These are phyloP conservation scores for Eumaeus atala DNA, from an alignment of 1,140 invertebrate species.

Conservation along the genomic window DNA sequence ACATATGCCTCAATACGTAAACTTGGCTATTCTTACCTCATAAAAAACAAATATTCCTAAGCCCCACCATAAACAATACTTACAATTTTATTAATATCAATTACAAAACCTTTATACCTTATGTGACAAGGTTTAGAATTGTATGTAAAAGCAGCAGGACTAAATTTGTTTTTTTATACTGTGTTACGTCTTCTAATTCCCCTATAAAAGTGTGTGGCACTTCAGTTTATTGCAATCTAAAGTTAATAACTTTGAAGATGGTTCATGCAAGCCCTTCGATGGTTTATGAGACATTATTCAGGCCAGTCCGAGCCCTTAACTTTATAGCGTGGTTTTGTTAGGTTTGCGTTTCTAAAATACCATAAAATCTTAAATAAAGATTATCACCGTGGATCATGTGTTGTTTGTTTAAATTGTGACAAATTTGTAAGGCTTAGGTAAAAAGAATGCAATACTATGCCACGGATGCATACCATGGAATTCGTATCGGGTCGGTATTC, in stretches of 20 bases:
- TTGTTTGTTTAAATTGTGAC: too few species aligned
- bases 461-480: too few species aligned
- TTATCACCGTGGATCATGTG: too few species aligned
- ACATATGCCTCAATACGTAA: slow-evolving; percentile 58
- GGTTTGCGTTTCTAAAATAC: neutral
- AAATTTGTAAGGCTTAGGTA: too few species aligned
- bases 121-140: slow-evolving; percentile 28
- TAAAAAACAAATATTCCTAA: slow-evolving; percentile 70
- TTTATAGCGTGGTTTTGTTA: slow-evolving; percentile 24
- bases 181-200: slow-evolving; percentile 53
- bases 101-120: slow-evolving; percentile 19
- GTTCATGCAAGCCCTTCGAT: slow-evolving; percentile 40
- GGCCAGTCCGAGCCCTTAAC: slow-evolving; percentile 27
- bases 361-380: too few species aligned
- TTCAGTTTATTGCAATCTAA: slow-evolving; percentile 69
- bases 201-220: slow-evolving; percentile 62
- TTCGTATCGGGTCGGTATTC: too few species aligned
- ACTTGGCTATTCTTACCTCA: slow-evolving; percentile 55
- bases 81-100: slow-evolving; percentile 21
- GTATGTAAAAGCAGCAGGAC: neutral
- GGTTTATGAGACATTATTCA: slow-evolving; percentile 42
- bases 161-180: slow-evolving; percentile 24
- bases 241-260: slow-evolving; percentile 62
- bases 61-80: slow-evolving; percentile 59
- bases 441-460: too few species aligned